These are phyloP conservation scores for Anoplophora glabripennis DNA, from an alignment of 1,140 invertebrate species.

Conservation along the genomic window DNA sequence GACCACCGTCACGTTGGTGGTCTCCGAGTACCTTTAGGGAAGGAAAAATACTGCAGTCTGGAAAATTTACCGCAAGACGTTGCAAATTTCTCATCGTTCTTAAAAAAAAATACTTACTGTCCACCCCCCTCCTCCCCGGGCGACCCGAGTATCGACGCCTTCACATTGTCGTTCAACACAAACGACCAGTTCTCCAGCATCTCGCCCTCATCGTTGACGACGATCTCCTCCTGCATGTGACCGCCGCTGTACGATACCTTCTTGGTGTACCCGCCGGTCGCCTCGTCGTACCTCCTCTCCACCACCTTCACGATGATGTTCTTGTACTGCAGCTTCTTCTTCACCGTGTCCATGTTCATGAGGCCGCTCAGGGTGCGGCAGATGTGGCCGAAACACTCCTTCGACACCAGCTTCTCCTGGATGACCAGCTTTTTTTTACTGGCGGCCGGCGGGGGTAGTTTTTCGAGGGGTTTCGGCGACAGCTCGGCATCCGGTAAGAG, in stretches of 20 bases:
- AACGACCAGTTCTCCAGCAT: conserved; percentile 31
- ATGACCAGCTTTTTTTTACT: conserved; percentile 13
- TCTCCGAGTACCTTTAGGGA: background rate
- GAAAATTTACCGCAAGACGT: no score
- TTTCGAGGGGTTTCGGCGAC: background rate
- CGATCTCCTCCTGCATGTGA: conserved; percentile 25
- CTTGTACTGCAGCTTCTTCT: conserved; percentile 27
- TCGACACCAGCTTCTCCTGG: conserved; percentile 20
- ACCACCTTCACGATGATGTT: conserved; percentile 24
- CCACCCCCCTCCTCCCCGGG: background rate
- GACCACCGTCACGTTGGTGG: conserved; percentile 27
- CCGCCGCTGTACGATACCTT: conserved; percentile 26
- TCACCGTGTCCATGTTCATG: conserved; percentile 34
- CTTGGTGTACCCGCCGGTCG: conserved; percentile 11
- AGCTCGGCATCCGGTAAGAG: background rate
- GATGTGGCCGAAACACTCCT: conserved; percentile 30
- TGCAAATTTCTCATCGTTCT: no score
- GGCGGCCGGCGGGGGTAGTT: background rate
- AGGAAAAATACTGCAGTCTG: no score
- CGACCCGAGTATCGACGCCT: conserved; percentile 2
- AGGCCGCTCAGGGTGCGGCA: conserved; percentile 26
- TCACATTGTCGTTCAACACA: conserved; percentile 23
- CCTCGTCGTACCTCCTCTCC: conserved; percentile 21
- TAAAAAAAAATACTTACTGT: background rate
- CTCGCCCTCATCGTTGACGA: conserved; percentile 12